Base-by-base conservation (phyloP, 2,888 invertebrate genomes). In the Drosophila sordidapex region DNA sequence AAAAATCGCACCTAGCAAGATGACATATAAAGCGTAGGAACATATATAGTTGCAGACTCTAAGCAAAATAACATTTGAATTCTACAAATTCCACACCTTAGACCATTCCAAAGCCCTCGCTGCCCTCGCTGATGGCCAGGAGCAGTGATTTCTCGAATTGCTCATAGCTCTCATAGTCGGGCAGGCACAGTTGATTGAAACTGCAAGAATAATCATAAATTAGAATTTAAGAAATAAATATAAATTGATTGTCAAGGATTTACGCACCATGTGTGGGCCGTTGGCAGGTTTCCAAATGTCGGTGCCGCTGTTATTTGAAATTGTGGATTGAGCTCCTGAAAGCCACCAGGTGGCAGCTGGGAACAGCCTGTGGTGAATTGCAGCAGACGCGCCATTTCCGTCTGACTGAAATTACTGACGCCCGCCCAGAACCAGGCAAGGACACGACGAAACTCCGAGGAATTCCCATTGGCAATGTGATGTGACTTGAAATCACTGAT, bases 301-400 rank as follows among this genome's bases (percentile, higher is more conserved):
- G 97, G 97, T 59, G 98, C 97, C 11, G 98, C 97, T 2, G 97
- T 97, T 77, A 99, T 96, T 93, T 98, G 98, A 94, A 98, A 98
- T 68, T 97, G 95, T 3, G 99, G 99, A 93, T 96, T 96, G 36
- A 98, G 94, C 91, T 98, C 98, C 93, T 95, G 94, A 94, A 98
- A 98, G 18, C 98, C 98, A 38, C 97, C 98, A 0, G 97, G 96
- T 31, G 97, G 98, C 90, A 98, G 94, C 93, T 98, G 98, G 46
- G 97, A 97, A 93, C 97, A 98, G 69, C 98, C 98, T 0, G 98
- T 98, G 46, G 97, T 97, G 93, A 98, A 98, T 94, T 98, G 98
- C 89, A 98, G 94, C 86, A 99, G 94, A 46, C 98, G 94, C 2
- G 98, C 98, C 95, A 98, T 97, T 94, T 98, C 98, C 92, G 98